Evolutionary conservation across 2,888 invertebrate species (phyloP), one percentile per base, ranked within the genome.

Genomic region (Beris morrisii): DNA sequence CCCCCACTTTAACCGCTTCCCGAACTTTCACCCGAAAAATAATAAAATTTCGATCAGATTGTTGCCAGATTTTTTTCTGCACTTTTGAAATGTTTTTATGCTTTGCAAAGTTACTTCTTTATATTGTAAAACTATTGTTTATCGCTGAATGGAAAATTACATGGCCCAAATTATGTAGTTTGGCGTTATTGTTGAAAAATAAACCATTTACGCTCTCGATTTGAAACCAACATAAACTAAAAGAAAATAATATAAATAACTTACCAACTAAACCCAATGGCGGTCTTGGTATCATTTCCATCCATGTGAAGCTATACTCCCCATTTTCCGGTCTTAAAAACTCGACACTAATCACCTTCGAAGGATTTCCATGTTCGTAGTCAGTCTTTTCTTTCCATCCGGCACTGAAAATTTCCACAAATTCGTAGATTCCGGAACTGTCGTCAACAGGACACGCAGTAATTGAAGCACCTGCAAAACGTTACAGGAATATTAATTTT

Each of bases 361-460:
- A 84, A 4, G 86, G 84, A 15, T 84, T 83, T 13, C 84, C 77
- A 7, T 86, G 81, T 67, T 85, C 84, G 30, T 83, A 82, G n/a
- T 86, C 83, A 15, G 86, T 76, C 66, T 78, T 75, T n/a, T 82
- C 81, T 72, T 86, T 85, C 93, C 93, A 93, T 44, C 93, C 93
- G 73, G 92, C 89, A 55, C 92, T 93, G 78, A 93, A 93, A 57
- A 93, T 87, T 81, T 92, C 91, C 22, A 92, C 91, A 70, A 87
- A 82, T 69, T 88, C 86, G 66, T 87, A 85, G 32, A 85, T 84
- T 54, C 81, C 79, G 53, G 84, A 84, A 50, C 81, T 76, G 2
- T 81, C 78, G 53, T 81, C 81, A 68, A 84, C 80, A 0, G 87
- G 88, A 72, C 89, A 89, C 59, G 80, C 80, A 50, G 79, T 79